Base-by-base conservation (phyloP, 2,113 vertebrate genomes). In the Donacobius atricapilla region DNA sequence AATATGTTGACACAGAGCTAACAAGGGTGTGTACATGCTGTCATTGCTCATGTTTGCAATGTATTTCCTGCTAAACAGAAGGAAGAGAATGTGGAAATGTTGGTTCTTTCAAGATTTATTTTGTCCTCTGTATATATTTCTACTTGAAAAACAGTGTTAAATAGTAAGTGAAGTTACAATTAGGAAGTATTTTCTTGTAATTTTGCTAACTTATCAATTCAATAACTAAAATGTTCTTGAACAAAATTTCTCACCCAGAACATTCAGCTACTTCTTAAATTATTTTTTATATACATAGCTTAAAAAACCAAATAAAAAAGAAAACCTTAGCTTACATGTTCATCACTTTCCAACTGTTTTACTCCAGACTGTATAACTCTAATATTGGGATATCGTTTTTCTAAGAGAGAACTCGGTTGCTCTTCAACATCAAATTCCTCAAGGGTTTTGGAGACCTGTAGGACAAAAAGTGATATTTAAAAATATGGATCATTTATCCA, bases 361-460 rank as follows among this genome's bases (percentile, higher is more conserved):
- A 99, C 99, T 72, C 94, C 98, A 71, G 98, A 99, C 40, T 98
- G 98, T 93, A 99, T 97, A 69, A 99, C 98, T 89, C 97, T 98
- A 84, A 99, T 98, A 94, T 99, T 99, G 40, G 99, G 98, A 90
- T 98, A 99, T 77, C 97, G 98, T 47, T 98, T 98, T 96, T 98
- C 97, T 94, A 99, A 93, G 11, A 98, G 61, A 89, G 96, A 98
- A 93, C 97, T 97, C 31, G 98, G 98, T 61, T 97, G 98, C 93
- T 99, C 99, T 97, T 99, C 99, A 13, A 99, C 98, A 79, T 99
- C 98, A 97, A 99, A 99, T 85, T 99, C 99, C 95, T 99, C 99
- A 73, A 99, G 94, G 7, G 96, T 98, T 97, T 97, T 98, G 30
- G 99, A 99, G 48, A 99, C 98, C 99, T 99, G 90, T 42, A 86